These are phyloP conservation scores for Manduca sexta DNA, from an alignment of 1,140 invertebrate species.

Conservation along the genomic window DNA sequence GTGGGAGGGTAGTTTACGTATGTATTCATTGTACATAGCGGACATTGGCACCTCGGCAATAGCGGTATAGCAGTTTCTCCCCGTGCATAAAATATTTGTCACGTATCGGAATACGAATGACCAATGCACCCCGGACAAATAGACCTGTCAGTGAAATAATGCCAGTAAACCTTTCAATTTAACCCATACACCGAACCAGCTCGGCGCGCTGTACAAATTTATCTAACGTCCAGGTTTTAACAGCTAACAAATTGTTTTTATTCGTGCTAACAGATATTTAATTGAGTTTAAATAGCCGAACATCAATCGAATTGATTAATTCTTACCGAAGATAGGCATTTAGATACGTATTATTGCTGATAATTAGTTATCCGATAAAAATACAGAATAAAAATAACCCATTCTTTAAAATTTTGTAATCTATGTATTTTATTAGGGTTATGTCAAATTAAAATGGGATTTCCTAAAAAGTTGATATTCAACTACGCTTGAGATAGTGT, in stretches of 20 bases:
- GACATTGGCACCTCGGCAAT: not conserved
- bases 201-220: conserved; percentile 9
- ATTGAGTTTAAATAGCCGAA: not conserved
- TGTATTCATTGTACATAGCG: no score
- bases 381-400: no score
- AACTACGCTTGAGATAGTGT: no score
- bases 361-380: no score
- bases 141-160: conserved; percentile 16
- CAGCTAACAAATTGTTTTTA: not conserved
- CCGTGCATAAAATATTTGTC: conserved; percentile 11
- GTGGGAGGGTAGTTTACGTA: not conserved
- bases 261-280: not conserved
- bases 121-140: conserved; percentile 14
- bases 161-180: conserved; percentile 12
- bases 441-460: no score
- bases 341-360: no score
- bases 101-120: conserved; percentile 10
- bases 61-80: not conserved
- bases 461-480: no score
- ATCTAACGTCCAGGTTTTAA: conserved; percentile 5
- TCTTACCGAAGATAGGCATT: no score
- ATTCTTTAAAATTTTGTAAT: no score
- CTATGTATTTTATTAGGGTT: no score
- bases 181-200: conserved; percentile 3
- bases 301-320: no score